These are phyloP conservation scores for Dendrocincla tyrannina DNA, from an alignment of 2,797 vertebrate species.

Conservation along the genomic window DNA sequence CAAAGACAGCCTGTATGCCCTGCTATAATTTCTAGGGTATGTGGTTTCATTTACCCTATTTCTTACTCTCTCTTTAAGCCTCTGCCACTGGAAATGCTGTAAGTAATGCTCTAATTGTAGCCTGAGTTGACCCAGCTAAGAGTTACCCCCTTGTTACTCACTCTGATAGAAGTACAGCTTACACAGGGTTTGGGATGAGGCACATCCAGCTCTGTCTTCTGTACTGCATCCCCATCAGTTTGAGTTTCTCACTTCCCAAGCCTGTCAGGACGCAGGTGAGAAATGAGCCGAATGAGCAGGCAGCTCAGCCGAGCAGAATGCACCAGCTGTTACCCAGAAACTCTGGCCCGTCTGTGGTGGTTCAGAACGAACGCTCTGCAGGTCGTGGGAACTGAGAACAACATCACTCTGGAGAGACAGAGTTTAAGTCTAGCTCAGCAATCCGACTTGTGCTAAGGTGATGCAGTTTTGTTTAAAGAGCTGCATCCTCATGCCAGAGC, in stretches of 20 bases:
- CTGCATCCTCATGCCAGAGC: neutral
- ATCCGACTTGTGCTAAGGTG: rapidly evolving
- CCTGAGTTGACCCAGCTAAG: neutral
- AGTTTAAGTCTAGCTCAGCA: neutral
- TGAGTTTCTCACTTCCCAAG: neutral
- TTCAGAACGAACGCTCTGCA: neutral
- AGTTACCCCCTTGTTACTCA: neutral
- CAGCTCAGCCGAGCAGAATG: neutral
- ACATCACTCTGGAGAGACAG: neutral
- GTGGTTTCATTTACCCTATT: neutral
- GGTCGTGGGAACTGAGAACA: neutral
- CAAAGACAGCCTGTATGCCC: neutral
- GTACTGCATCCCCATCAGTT: rapidly evolving
- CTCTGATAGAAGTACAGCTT: neutral
- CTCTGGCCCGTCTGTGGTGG: neutral
- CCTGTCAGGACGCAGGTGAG: neutral
- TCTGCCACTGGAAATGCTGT: neutral
- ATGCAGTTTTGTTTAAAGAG: neutral
- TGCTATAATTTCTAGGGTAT: neutral
- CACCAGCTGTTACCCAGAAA: neutral
- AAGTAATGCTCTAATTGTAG: neutral
- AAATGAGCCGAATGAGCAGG: neutral
- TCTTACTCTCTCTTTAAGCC: neutral
- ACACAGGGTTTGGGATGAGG: neutral
- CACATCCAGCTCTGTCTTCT: neutral